Percentiles rank a stretch among this genome's conserved stretches.
These are phyloP conservation scores for Spondyliosoma cantharus DNA, from an alignment of 2,797 vertebrate genomes.

Conservation along the genomic window DNA sequence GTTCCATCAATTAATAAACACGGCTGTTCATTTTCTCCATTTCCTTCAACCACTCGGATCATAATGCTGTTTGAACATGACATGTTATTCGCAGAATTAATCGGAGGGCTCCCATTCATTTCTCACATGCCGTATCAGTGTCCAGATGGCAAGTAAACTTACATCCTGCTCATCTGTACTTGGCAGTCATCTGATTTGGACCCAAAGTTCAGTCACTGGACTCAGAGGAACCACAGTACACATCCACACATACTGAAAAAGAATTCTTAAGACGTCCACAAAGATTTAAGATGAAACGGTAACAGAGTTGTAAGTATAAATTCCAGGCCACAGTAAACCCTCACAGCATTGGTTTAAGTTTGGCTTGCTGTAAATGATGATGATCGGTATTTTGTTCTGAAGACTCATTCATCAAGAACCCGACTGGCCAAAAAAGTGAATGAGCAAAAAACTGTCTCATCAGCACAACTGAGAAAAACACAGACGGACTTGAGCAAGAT, in stretches of 20 bases:
- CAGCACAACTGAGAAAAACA: neutral
- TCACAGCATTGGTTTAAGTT: neutral
- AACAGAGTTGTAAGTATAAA: neutral
- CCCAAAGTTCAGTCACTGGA: neutral
- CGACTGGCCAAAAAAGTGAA: neutral
- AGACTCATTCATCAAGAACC: neutral
- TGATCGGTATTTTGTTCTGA: neutral
- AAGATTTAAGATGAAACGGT: neutral
- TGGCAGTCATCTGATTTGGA: neutral
- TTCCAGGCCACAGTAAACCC: neutral
- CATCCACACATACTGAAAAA: neutral
- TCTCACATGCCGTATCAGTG: neutral
- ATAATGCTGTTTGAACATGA: constrained; percentile 22
- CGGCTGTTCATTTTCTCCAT: constrained; percentile 20
- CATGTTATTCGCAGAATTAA: constrained; percentile 1
- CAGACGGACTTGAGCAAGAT: neutral
- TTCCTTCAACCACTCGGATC: constrained; percentile 21
- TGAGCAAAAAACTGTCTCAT: neutral
- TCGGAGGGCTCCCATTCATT: neutral
- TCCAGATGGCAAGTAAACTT: constrained; percentile 27
- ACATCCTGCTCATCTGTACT: neutral
- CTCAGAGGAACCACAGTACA: neutral
- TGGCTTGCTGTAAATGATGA: neutral
- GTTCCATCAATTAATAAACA: constrained; percentile 25
- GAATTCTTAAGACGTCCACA: neutral